phyloP scores from a whole-genome alignment of 2,888 invertebrate species.

The Melanchra persicariae region DNA sequence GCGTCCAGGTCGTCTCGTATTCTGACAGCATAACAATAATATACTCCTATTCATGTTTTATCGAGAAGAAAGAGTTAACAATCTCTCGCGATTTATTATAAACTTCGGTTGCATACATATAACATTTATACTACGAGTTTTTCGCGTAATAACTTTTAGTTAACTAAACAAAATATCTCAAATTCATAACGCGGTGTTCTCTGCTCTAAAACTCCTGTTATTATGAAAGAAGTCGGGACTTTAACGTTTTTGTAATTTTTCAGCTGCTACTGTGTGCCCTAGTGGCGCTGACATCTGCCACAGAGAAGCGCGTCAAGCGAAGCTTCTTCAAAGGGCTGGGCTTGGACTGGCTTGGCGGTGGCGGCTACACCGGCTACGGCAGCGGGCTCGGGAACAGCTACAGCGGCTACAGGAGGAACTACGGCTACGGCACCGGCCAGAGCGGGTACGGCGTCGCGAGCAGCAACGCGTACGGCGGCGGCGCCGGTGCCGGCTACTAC shows the following conservation, averaged over 20 bases:
- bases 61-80: too few relatives aligned
- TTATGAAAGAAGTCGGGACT: neutral
- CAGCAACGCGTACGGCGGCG: constrained; percentile 52
- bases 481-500: constrained; percentile 39
- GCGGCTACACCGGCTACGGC: constrained; percentile 54
- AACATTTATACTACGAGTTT: too few relatives aligned
- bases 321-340: constrained; percentile 62
- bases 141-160: too few relatives aligned
- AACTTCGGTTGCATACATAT: too few relatives aligned
- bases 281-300: constrained; percentile 67
- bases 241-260: constrained; percentile 6
- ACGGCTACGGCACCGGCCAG: constrained; percentile 33
- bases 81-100: too few relatives aligned
- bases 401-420: constrained; percentile 22
- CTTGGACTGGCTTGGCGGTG: constrained; percentile 35
- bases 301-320: constrained; percentile 74
- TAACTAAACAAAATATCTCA: too few relatives aligned
- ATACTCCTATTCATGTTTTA: neutral
- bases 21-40: too few relatives aligned
- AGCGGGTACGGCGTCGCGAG: constrained; percentile 39
- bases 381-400: constrained; percentile 41
- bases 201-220: neutral
- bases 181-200: neutral
- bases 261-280: constrained; percentile 69
- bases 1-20: too few relatives aligned